Evolutionary conservation across 2,797 vertebrate genomes (phyloP), one percentile per base, ranked within the genome.

Genomic region (Gymnocypris eckloni): DNA sequence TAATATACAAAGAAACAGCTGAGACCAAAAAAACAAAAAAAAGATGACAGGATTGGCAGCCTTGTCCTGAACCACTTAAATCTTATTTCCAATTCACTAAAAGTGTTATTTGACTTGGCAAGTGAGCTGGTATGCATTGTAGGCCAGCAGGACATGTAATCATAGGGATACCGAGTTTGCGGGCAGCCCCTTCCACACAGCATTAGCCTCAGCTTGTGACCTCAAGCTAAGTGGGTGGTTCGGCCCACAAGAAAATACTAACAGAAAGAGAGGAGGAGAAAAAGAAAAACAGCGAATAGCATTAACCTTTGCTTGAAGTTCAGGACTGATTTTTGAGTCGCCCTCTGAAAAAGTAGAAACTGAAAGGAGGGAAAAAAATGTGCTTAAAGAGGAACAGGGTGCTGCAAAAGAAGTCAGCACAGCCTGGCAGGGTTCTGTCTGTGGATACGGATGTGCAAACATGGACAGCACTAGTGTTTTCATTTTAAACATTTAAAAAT

Each of bases 31-130:
- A 94, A 95, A 96, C 95, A 73, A 25, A 67, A 94, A 88, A 94
- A 95, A 96, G 95, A 97, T 96, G 95, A 97, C 95, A 97, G 93
- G 91, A 88, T 92, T 96, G 95, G 96, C 94, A 88, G 94, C 95
- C 96, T 96, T 97, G 95, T 97, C 93, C 93, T 93, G 95, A 92
- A 94, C 95, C 95, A 97, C 96, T 97, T 97, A 97, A 97, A 97
- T 97, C 96, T 96, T 96, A 97, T 95, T 97, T 97, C 95, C 94
- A 97, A 97, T 97, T 97, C 96, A 96, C 96, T 96, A 96, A 97
- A 97, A 96, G 96, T 97, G 96, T 96, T 98, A 96, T 98, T 98
- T 98, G 96, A 97, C 96, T 98, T 98, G 96, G 96, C 96, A 97
- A 96, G 95, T 95, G 94, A 95, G 92, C 93, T 94, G 94, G 95